Evolutionary conservation across 2,113 vertebrate genomes (phyloP).

Genomic region (Phyllostomus hastatus): DNA sequence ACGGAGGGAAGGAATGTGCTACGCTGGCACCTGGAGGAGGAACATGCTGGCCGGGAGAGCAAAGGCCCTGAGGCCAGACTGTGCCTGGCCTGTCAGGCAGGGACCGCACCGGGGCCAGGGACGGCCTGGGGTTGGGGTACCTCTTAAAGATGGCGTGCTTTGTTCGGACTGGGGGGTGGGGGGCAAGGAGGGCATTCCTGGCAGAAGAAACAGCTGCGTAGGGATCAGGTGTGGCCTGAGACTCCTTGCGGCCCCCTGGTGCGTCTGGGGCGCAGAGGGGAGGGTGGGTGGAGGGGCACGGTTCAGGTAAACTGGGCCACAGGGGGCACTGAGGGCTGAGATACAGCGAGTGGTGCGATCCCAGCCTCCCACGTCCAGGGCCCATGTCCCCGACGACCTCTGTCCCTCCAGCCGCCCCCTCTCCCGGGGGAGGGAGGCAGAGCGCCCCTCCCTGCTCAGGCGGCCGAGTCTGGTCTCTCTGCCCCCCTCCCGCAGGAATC

Average conservation of each 20-base stretch:
- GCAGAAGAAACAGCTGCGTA: neutral
- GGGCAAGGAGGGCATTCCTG: neutral
- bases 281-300: fast-evolving
- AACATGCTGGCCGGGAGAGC: neutral
- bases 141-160: neutral
- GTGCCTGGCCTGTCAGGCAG: neutral
- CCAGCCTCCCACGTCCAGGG: neutral
- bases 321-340: neutral
- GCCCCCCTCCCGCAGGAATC: slow-evolving; percentile 83
- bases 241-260: fast-evolving
- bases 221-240: neutral
- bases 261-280: too few relatives aligned
- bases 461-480: neutral
- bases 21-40: neutral
- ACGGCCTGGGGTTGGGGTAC: neutral
- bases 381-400: fast-evolving
- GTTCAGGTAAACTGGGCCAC: fast-evolving
- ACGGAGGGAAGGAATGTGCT: fast-evolving
- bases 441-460: neutral
- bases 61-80: neutral
- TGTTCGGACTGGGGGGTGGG: neutral
- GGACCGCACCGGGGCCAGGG: neutral
- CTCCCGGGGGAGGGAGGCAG: neutral
- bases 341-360: fast-evolving
- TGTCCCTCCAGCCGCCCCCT: neutral